Evolutionary conservation across 2,113 vertebrate genomes (phyloP), one percentile per base, ranked within the genome.

Genomic region (Sapayoa aenigma): DNA sequence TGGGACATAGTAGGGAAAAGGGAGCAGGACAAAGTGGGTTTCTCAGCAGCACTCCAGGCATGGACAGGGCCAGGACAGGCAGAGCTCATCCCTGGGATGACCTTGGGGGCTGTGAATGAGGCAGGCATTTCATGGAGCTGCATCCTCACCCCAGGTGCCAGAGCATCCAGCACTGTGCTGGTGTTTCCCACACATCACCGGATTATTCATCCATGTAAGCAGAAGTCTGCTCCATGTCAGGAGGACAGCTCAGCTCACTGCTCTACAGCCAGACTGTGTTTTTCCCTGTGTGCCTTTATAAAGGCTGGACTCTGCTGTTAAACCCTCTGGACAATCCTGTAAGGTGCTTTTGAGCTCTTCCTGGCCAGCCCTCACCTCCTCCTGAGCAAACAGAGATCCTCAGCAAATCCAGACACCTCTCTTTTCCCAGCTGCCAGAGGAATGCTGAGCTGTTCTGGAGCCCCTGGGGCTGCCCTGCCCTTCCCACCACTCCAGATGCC

Each of bases 401-500:
- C 39, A 59, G n/a, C 49, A 87, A 69, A 59, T 14, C 9, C 5
- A 2, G 22, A 12, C 37, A 35, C 10, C 33, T 49, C 24, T 42
- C 49, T 41, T 41, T 41, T 69, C n/a, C 63, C 56, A 65, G 39
- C 16, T 1, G 14, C 63, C 18, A 25, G 75, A 65, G 56, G 21
- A 63, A n/a, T 1, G 2, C 11, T 0, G 3, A 66, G 47, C 35
- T 83, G 27, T 14, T 27, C 3, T 1, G 20, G 76, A 22, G 47
- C 37, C 33, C 41, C 4, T 9, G 42, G 47, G 14, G 14, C n/a
- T 42, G 37, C 42, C 53, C 47, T 68, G 72, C 60, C 22, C 60
- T 58, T 27, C 1, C 0, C 73, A 8, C 21, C 5, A 0, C 33
- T 9, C 41, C 35, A 23, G 30, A 39, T 4, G 3, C 20, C 35